Conservation (phyloP, 2,888 invertebrate genomes). For the Sipha maydis region DNA sequence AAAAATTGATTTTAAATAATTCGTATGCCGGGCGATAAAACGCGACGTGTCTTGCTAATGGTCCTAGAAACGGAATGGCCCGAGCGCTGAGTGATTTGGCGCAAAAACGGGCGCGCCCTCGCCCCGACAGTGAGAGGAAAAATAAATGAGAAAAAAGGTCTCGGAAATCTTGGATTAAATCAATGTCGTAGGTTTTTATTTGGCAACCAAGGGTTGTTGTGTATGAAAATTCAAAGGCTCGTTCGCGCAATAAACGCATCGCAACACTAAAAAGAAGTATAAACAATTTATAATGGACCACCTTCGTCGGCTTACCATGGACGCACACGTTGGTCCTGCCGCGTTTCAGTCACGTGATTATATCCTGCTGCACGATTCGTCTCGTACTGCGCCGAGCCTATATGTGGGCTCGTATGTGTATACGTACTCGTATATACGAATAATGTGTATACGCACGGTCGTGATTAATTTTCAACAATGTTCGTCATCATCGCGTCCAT, state of each 20-base stretch:
- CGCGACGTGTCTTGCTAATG: not conserved
- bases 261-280: not conserved
- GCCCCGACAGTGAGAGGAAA: not conserved
- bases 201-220: not conserved
- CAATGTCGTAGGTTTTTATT: slow-evolving; percentile 3
- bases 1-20: not conserved
- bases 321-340: not conserved
- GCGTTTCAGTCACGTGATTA: slow-evolving; percentile 23
- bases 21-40: not conserved
- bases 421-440: no score
- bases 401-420: no score
- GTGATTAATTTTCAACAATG: not conserved
- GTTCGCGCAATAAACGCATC: not conserved
- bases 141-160: not conserved
- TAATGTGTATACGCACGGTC: no score
- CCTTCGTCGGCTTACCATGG: not conserved
- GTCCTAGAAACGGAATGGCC: not conserved
- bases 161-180: not conserved
- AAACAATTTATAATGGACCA: slow-evolving; percentile 4
- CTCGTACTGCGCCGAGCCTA: no score
- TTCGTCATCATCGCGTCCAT: no score
- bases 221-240: not conserved
- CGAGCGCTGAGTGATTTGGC: not conserved
- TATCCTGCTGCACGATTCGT: no score
- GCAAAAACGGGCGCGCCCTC: not conserved